Percentiles rank a stretch among this genome's conserved stretches.
phyloP scores from a whole-genome alignment of 2,113 vertebrate genomes.

The Ginglymostoma cirratum region DNA sequence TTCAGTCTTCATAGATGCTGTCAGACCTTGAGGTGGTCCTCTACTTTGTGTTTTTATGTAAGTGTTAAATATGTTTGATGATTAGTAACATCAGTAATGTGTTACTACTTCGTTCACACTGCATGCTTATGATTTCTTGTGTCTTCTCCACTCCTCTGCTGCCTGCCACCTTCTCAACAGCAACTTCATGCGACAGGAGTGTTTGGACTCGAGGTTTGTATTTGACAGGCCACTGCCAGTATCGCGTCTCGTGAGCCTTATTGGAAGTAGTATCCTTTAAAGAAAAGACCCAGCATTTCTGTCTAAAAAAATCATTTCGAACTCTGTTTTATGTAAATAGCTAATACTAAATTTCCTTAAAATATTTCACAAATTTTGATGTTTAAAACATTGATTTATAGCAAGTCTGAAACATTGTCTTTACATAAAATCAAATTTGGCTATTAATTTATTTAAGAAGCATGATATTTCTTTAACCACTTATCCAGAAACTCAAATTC shows the following conservation, averaged over 20 bases:
- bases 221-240: constrained; percentile 91
- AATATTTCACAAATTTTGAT: background rate
- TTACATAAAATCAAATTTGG: background rate
- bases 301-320: background rate
- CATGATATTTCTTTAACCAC: constrained; percentile 36
- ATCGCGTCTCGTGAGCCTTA: constrained; percentile 85
- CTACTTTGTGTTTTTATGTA: background rate
- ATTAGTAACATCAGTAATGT: background rate
- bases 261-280: constrained; percentile 97
- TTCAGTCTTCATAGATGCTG: too few relatives aligned
- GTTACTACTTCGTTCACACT: background rate
- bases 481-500: constrained; percentile 85
- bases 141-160: background rate
- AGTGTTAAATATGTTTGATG: background rate
- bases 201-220: constrained; percentile 95
- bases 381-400: background rate
- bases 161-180: constrained; percentile 47
- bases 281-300: background rate
- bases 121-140: background rate
- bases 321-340: background rate
- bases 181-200: constrained; percentile 98
- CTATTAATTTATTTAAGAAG: background rate
- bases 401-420: too few relatives aligned
- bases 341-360: background rate
- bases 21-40: too few relatives aligned